phyloP scores from a whole-genome alignment of 1,140 invertebrate genomes.

The Drosophila ambigua region DNA sequence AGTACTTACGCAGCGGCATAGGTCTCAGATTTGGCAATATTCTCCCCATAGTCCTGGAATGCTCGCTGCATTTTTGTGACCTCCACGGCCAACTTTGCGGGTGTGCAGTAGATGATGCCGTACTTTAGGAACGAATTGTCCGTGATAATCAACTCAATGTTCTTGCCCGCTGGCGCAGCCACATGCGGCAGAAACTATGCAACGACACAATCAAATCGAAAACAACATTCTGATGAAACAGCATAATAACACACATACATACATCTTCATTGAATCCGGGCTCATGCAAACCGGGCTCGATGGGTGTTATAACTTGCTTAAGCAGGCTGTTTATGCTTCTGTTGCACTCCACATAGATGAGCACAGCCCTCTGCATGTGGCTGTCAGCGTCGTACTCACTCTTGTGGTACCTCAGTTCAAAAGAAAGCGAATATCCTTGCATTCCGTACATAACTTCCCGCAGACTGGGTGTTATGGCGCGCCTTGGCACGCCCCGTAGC shows the following conservation, averaged over 20 bases:
- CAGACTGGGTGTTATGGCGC: slow-evolving; percentile 51
- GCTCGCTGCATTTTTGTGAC: slow-evolving; percentile 62
- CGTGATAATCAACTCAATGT: slow-evolving; percentile 65
- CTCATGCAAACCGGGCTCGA: slow-evolving; percentile 38
- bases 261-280: slow-evolving; percentile 39
- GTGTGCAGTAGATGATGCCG: slow-evolving; percentile 68
- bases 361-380: slow-evolving; percentile 53
- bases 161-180: slow-evolving; percentile 48
- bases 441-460: slow-evolving; percentile 58
- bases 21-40: slow-evolving; percentile 16
- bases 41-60: slow-evolving; percentile 63
- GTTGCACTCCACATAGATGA: slow-evolving; percentile 50
- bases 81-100: slow-evolving; percentile 49
- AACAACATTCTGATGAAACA: not conserved
- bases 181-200: slow-evolving; percentile 57
- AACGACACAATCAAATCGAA: not conserved
- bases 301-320: slow-evolving; percentile 43
- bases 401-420: slow-evolving; percentile 53
- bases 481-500: slow-evolving; percentile 57
- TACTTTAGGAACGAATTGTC: slow-evolving; percentile 62
- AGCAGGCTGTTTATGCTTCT: slow-evolving; percentile 66
- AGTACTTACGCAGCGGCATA: slow-evolving; percentile 61
- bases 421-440: slow-evolving; percentile 16
- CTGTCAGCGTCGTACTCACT: slow-evolving; percentile 26
- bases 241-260: slow-evolving; percentile 3